These are phyloP conservation scores for Lepilemur septentrionalis DNA, from an alignment of 2,797 vertebrate species.

Conservation along the genomic window DNA sequence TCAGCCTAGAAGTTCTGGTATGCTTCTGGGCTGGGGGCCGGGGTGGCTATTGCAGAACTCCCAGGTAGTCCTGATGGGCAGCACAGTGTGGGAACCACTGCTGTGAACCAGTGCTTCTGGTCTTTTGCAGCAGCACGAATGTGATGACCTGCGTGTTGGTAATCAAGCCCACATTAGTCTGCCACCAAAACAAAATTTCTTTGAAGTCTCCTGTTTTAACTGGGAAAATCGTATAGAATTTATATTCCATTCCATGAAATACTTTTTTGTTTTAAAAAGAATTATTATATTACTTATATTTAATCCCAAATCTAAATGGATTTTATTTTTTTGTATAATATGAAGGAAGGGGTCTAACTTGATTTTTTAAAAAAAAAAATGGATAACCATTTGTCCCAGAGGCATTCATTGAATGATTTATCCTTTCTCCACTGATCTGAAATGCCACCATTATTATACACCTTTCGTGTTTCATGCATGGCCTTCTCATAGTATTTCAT, in stretches of 20 bases:
- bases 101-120: neutral
- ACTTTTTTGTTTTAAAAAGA: neutral
- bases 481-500: neutral
- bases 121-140: neutral
- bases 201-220: neutral
- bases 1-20: neutral
- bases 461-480: neutral
- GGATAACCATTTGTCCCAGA: neutral
- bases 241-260: neutral
- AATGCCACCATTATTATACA: neutral
- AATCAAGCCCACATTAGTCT: neutral
- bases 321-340: neutral
- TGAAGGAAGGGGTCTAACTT: neutral
- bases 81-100: neutral
- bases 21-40: neutral
- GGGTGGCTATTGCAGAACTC: neutral
- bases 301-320: conserved; percentile 21
- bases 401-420: neutral
- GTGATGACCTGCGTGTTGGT: neutral
- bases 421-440: neutral
- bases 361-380: neutral
- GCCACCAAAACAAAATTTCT: neutral
- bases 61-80: neutral
- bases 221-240: neutral
- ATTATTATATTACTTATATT: conserved; percentile 15